Conservation (phyloP, 1,140 invertebrate species). For the Ceratina japonica region DNA sequence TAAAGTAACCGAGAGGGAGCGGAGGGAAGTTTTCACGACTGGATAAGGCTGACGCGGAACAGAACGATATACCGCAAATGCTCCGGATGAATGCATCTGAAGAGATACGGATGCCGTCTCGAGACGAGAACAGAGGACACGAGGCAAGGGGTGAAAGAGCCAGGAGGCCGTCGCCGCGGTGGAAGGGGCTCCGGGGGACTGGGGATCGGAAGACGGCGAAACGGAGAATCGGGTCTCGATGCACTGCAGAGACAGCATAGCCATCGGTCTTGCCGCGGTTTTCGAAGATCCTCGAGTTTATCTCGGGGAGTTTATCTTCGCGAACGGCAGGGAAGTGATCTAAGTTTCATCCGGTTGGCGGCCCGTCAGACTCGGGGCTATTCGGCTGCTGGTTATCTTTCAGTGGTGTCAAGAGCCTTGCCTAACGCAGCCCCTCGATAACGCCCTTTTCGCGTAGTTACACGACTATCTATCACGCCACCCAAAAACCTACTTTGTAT, state of each 20-base stretch:
- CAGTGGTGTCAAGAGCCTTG: conserved; percentile 61
- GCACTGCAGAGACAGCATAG: conserved; percentile 60
- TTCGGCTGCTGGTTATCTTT: conserved; percentile 56
- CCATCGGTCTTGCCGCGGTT: conserved; percentile 71
- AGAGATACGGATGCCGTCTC: conserved; percentile 49
- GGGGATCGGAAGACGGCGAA: conserved; percentile 41
- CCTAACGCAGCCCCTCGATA: conserved; percentile 54
- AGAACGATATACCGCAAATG: conserved; percentile 47
- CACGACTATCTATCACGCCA: conserved; percentile 42
- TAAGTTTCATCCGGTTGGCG: conserved; percentile 64
- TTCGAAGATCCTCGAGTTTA: conserved; percentile 67
- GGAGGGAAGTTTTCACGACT: conserved; percentile 20
- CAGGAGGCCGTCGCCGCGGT: background rate
- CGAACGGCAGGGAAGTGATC: conserved; percentile 60
- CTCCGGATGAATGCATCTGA: conserved; percentile 51
- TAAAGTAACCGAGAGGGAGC: conserved; percentile 11
- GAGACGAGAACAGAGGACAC: conserved; percentile 30
- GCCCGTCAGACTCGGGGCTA: conserved; percentile 53
- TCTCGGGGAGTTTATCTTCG: conserved; percentile 68
- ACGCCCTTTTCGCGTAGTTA: conserved; percentile 55
- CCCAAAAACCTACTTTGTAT: conserved; percentile 47
- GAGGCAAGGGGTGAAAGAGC: conserved; percentile 1
- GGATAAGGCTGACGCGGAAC: conserved; percentile 18
- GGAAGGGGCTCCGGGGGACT: background rate
- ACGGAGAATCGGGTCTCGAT: conserved; percentile 62